A percentile compares a stretch with the other conserved stretches of the same genome.
Evolutionary conservation across 2,113 vertebrate species (phyloP).

Genomic region (Petrocephalus microphthalmus): DNA sequence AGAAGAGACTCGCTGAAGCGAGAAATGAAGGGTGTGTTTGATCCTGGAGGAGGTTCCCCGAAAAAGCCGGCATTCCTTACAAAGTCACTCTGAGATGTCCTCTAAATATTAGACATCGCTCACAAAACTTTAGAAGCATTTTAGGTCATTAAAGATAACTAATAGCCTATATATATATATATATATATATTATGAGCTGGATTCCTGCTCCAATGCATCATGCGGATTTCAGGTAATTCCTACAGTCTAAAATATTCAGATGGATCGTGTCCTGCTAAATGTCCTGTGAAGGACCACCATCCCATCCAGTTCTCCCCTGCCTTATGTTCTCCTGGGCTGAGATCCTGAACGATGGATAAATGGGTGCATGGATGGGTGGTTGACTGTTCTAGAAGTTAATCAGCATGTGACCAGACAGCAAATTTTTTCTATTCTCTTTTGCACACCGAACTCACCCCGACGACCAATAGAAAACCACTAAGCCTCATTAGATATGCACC

Average conservation of each 20-base stretch:
- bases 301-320: background rate
- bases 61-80: background rate
- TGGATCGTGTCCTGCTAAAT: background rate
- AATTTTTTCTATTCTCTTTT: background rate
- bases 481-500: background rate
- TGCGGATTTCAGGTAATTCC: background rate
- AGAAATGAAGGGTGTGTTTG: conserved; percentile 7
- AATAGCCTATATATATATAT: background rate
- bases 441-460: background rate
- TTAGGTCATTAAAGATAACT: background rate
- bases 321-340: background rate
- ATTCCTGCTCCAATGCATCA: background rate
- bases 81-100: background rate
- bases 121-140: background rate
- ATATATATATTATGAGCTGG: background rate
- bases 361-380: background rate
- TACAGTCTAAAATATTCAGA: background rate
- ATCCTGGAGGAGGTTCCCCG: background rate
- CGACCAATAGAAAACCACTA: background rate
- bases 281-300: background rate
- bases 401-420: background rate
- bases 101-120: background rate
- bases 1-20: background rate
- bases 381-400: background rate
- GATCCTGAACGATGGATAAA: background rate